Conservation (phyloP, 2,888 invertebrate genomes). For the Lepidochrysops patricia region DNA sequence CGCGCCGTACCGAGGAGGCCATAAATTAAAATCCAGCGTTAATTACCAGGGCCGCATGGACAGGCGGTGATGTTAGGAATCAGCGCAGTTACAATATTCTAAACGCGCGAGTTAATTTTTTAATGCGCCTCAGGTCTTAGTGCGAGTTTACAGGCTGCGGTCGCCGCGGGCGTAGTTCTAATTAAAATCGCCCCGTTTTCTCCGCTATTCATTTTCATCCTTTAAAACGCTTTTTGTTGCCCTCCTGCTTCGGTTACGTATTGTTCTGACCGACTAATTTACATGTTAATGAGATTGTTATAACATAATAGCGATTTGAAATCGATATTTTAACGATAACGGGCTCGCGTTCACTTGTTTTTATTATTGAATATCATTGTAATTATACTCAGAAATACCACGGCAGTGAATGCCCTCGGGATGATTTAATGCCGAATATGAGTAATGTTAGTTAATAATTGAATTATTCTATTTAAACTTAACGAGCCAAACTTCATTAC, state of each 20-base stretch:
- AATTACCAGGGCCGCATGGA: constrained; percentile 34
- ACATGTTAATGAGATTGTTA: constrained; percentile 62
- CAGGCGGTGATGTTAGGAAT: constrained; percentile 31
- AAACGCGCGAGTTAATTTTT: constrained; percentile 40
- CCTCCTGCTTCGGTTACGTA: constrained; percentile 53
- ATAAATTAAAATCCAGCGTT: constrained; percentile 24
- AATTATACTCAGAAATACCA: neutral
- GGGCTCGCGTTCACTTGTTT: constrained; percentile 15
- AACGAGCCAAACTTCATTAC: neutral
- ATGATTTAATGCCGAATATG: neutral
- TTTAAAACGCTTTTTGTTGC: constrained; percentile 63
- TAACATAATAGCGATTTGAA: constrained; percentile 27
- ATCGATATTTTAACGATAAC: constrained; percentile 25
- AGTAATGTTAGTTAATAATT: neutral
- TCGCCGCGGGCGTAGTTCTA: constrained; percentile 61
- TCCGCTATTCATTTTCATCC: constrained; percentile 66
- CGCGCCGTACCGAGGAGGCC: constrained; percentile 17
- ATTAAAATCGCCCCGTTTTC: constrained; percentile 69
- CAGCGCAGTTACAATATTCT: constrained; percentile 32
- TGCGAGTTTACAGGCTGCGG: constrained; percentile 48
- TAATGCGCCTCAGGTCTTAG: constrained; percentile 30
- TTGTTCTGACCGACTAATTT: constrained; percentile 68
- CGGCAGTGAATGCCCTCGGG: neutral
- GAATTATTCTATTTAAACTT: neutral
- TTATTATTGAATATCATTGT: constrained; percentile 1